Base-by-base conservation (phyloP, 2,113 vertebrate genomes). In the Gavialis gangeticus region DNA sequence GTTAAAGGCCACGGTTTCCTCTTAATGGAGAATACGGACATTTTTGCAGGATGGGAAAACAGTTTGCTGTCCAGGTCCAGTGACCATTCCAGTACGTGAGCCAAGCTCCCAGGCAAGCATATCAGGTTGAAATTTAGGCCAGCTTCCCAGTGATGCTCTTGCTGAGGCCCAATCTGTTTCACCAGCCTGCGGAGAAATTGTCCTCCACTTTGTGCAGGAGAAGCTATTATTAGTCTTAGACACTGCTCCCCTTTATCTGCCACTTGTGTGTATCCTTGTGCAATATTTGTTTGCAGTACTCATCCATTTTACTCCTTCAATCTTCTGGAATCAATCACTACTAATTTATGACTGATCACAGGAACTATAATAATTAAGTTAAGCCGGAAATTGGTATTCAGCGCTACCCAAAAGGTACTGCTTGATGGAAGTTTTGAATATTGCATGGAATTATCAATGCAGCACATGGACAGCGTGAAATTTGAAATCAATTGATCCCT, bases 271-370 rank as follows among this genome's bases (percentile, higher is more conserved):
- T 7, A 54, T 8, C 63, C 7, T 8, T 7, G 67, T 75, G 75
- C 25, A 79, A 17, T 12, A 17, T 64, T 30, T 80, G 46, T 79
- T 11, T 63, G 0, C n/a, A 24, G n/a, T 5, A 64, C 78, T 92
- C 3, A 58, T 55, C 10, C 57, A 12, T 62, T 82, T 86, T 78
- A 92, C 93, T 88, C 79, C 91, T 66, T 3, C 8, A 3, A 37
- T 37, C 88, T 56, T 91, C 57, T 54, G 79, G 84, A 94, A 88
- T 83, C 67, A 83, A 59, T 96, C 92, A 71, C 66, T 59, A 25
- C 71, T 88, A 91, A 91, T 86, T 84, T 78, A 62, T 82, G 79
- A 58, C 34, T 19, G 21, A 92, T 84, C 84, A 84, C 46, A 93
- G 66, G 28, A 88, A 77, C 15, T 34, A n/a, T 84, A 66, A 22